Percentiles rank a stretch among this genome's conserved stretches.
These are phyloP conservation scores for Heliconius eleuchia DNA, from an alignment of 1,140 invertebrate genomes.

Conservation along the genomic window DNA sequence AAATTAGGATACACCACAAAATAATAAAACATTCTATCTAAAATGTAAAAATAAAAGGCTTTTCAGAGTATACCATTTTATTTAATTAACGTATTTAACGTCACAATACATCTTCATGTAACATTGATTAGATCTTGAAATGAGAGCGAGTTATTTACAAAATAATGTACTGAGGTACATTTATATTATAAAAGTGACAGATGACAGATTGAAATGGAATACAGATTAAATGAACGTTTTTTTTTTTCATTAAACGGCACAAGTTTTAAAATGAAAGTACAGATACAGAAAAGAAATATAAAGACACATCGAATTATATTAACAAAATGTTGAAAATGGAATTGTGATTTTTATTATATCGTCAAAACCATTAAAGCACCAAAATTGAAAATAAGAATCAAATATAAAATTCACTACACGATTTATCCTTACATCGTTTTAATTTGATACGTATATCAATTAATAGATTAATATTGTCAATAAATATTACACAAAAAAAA, in stretches of 20 bases:
- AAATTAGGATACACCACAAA: too few species aligned
- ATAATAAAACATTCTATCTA: too few species aligned
- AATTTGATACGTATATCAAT: background rate
- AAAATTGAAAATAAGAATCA: background rate
- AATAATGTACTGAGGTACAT: slow-evolving; percentile 19
- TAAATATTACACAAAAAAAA: background rate
- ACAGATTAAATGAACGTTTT: background rate
- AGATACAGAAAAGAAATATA: background rate
- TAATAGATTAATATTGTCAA: slow-evolving; percentile 3
- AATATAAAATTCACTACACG: background rate
- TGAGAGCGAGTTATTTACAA: slow-evolving; percentile 59
- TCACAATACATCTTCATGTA: slow-evolving; percentile 48
- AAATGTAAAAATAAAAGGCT: slow-evolving; percentile 36
- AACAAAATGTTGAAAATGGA: background rate
- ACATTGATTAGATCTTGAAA: slow-evolving; percentile 58
- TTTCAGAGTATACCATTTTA: slow-evolving; percentile 56
- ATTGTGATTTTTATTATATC: background rate
- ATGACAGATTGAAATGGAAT: background rate
- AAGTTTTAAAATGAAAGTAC: background rate
- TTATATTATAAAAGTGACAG: slow-evolving; percentile 9
- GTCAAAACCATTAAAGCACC: background rate
- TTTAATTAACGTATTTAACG: slow-evolving; percentile 57
- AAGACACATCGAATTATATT: background rate
- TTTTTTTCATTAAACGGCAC: background rate
- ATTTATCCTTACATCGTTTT: background rate